A percentile compares a stretch with the other conserved stretches of the same genome.
These are phyloP conservation scores for Nothocercus julius DNA, from an alignment of 2,113 vertebrate genomes.

Conservation along the genomic window DNA sequence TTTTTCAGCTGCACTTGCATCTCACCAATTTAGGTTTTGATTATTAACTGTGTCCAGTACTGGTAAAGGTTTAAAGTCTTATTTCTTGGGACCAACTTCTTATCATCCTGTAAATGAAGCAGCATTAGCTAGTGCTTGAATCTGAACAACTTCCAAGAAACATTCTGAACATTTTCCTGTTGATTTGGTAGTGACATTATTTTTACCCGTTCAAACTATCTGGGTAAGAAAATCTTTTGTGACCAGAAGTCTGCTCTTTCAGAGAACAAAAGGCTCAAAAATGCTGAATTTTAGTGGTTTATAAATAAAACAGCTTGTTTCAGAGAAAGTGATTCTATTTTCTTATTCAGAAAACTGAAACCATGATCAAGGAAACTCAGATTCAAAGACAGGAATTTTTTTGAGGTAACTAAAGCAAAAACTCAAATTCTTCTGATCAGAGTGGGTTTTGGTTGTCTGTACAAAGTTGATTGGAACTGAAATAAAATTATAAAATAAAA, in stretches of 20 bases:
- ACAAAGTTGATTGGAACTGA: not conserved
- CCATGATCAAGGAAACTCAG: not conserved
- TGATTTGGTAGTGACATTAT: not conserved
- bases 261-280: not conserved
- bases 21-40: not conserved
- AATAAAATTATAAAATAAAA: not conserved
- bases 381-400: not conserved
- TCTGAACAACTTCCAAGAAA: not conserved
- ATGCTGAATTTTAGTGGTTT: not conserved
- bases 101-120: not conserved
- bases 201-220: not conserved
- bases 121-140: not conserved
- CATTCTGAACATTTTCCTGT: not conserved
- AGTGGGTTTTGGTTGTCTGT: not conserved
- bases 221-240: not conserved
- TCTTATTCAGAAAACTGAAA: not conserved
- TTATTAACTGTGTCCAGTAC: too few species aligned
- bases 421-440: not conserved
- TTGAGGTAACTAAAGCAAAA: not conserved
- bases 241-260: not conserved
- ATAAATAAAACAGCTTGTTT: not conserved
- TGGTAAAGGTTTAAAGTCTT: too few species aligned
- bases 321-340: not conserved
- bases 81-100: not conserved
- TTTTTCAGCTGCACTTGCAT: not conserved